These are phyloP conservation scores for Odocoileus virginianus DNA, from an alignment of 2,113 vertebrate genomes.

Conservation along the genomic window DNA sequence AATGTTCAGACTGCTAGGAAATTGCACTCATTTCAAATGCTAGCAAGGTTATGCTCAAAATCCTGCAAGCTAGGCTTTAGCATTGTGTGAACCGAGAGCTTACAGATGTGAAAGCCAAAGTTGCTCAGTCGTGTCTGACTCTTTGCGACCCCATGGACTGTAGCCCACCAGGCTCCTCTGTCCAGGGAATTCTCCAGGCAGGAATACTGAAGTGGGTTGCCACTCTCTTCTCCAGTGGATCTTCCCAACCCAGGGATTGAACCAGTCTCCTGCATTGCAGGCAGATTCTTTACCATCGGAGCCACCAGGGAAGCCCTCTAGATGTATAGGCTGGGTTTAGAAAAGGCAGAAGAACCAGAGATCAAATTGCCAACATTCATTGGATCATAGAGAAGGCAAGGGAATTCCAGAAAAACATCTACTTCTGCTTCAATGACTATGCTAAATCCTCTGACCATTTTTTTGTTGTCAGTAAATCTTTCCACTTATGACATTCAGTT, in stretches of 20 bases:
- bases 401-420: background rate
- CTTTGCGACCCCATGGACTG: background rate
- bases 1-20: background rate
- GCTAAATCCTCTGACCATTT: background rate
- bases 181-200: background rate
- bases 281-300: background rate
- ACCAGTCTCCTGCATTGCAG: background rate
- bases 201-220: background rate
- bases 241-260: background rate
- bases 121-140: background rate
- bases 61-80: background rate
- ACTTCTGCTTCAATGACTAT: background rate
- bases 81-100: background rate
- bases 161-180: background rate
- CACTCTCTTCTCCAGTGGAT: background rate
- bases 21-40: background rate
- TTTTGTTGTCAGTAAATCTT: constrained; percentile 25
- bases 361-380: background rate
- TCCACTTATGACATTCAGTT: background rate
- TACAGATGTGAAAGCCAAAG: background rate
- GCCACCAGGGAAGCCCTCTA: background rate
- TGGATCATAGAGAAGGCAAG: background rate
- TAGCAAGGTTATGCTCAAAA: background rate
- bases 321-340: background rate
- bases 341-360: background rate